Evolutionary conservation across 2,888 invertebrate species (phyloP).

Genomic region (Drosophila borborema): DNA sequence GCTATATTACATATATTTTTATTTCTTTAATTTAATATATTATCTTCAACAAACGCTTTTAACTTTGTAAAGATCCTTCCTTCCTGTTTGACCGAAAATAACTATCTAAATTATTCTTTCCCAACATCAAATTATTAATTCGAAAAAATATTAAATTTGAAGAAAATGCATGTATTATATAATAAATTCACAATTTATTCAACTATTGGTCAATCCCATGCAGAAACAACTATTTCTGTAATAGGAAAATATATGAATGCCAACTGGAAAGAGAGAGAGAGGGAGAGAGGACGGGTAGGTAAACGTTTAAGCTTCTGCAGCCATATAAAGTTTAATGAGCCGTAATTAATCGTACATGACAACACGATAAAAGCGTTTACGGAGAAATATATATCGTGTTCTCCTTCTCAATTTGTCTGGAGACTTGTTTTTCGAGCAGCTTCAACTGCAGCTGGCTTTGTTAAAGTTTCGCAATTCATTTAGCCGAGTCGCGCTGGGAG

Average conservation of each 20-base stretch:
- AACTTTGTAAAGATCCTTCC: too few species aligned
- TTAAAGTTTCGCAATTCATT: not conserved
- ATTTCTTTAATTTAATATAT: too few species aligned
- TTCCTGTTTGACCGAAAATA: too few species aligned
- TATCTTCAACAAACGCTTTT: too few species aligned
- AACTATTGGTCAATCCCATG: not conserved
- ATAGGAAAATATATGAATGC: not conserved
- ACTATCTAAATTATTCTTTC: too few species aligned
- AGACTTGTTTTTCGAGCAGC: conserved; percentile 23
- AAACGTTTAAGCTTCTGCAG: conserved; percentile 66
- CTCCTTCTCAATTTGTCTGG: conserved; percentile 20
- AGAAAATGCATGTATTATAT: too few species aligned
- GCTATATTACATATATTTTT: too few species aligned
- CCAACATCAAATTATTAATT: too few species aligned
- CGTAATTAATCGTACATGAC: conserved; percentile 85
- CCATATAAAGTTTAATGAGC: conserved; percentile 85
- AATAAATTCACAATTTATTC: not conserved
- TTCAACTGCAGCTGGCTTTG: conserved; percentile 64
- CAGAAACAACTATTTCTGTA: not conserved
- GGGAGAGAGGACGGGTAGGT: conserved; percentile 34
- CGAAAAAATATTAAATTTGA: too few species aligned
- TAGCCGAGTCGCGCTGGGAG: too few species aligned
- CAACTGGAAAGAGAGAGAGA: not conserved
- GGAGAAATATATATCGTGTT: conserved; percentile 71
- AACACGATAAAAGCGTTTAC: conserved; percentile 82